Percentiles rank a stretch among this genome's conserved stretches.
Evolutionary conservation across 2,888 invertebrate genomes (phyloP).

Genomic region (Macrosiphum euphorbiae): DNA sequence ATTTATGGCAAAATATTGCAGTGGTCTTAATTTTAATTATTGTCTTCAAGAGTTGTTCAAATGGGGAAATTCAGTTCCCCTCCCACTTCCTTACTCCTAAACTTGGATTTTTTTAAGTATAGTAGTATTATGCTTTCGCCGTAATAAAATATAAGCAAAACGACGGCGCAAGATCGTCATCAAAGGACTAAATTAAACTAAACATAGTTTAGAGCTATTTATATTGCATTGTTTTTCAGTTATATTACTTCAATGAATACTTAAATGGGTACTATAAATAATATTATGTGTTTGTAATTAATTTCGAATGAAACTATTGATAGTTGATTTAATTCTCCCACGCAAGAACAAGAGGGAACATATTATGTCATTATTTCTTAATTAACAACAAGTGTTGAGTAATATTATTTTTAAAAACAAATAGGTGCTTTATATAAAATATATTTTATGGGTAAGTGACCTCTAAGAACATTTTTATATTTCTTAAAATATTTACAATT

Average conservation of each 20-base stretch:
- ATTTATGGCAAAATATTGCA: background rate
- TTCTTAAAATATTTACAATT: background rate
- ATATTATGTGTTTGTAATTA: background rate
- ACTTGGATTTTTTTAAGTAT: background rate
- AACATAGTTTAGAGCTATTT: background rate
- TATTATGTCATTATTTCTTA: background rate
- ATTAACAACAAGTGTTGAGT: background rate
- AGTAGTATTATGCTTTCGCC: background rate
- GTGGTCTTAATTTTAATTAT: background rate
- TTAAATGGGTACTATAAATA: background rate
- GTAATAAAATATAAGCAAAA: background rate
- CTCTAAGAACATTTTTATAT: background rate
- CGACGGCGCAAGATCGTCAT: background rate
- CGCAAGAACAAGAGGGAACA: background rate
- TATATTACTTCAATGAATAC: background rate
- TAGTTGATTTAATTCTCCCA: background rate
- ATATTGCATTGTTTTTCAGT: background rate
- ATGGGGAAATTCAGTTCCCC: background rate
- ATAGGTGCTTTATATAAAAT: too few relatives aligned
- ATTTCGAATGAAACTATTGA: background rate
- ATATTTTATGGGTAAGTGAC: too few relatives aligned
- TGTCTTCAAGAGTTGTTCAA: background rate
- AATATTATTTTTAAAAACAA: background rate
- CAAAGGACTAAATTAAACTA: background rate
- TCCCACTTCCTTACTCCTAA: background rate